These are phyloP conservation scores for Porites cylindrica DNA, from an alignment of 92 coral and sea anemone genomes.

Conservation along the genomic window DNA sequence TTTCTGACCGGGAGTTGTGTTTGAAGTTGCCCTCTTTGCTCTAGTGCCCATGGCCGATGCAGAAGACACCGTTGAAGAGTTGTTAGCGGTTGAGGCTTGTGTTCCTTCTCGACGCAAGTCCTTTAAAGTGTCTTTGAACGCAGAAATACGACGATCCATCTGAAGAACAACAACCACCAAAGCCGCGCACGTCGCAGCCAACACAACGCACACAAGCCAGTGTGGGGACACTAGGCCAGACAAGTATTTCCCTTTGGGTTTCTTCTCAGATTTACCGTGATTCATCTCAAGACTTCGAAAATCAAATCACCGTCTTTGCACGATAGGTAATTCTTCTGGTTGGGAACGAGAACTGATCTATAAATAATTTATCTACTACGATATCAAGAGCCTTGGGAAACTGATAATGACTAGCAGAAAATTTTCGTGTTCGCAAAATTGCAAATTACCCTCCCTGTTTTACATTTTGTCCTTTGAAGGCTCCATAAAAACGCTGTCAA, in stretches of 20 bases:
- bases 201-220: background rate
- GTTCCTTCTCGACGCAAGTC: background rate
- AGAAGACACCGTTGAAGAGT: background rate
- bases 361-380: background rate
- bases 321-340: background rate
- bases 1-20: background rate
- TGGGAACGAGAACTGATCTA: background rate
- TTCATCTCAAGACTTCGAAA: background rate
- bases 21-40: constrained; percentile 5
- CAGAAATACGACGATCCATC: background rate
- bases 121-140: background rate
- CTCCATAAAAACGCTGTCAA: no score
- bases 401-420: background rate
- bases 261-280: background rate
- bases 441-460: background rate
- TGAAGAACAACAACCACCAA: background rate
- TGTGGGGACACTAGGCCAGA: background rate
- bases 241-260: background rate
- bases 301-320: background rate
- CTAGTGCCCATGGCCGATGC: background rate
- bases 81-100: background rate
- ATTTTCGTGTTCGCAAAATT: constrained; percentile 16
- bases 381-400: background rate
- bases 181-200: background rate
- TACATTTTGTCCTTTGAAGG: no score